Conservation (phyloP, 2,113 vertebrate genomes). For the Cyanoramphus novaezelandiae region DNA sequence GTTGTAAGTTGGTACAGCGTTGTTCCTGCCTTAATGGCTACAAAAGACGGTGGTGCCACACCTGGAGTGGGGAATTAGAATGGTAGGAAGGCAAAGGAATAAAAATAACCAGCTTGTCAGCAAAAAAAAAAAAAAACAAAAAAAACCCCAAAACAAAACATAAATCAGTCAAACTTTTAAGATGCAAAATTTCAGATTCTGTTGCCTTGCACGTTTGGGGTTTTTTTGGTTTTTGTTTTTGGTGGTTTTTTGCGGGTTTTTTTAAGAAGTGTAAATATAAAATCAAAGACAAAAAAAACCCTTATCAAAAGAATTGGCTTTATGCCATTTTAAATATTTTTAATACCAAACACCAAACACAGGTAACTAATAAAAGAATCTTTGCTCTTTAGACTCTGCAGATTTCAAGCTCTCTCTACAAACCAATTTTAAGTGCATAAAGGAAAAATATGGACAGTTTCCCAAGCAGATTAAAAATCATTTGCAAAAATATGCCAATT, state of each 20-base stretch:
- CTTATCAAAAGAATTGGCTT: background rate
- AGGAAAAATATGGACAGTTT: background rate
- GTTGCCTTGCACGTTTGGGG: background rate
- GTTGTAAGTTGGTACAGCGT: constrained; percentile 97
- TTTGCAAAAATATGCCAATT: background rate
- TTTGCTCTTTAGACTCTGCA: background rate
- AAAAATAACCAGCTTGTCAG: background rate
- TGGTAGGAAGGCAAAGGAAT: background rate
- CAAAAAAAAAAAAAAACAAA: background rate
- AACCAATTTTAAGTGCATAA: background rate
- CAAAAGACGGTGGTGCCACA: constrained; percentile 96
- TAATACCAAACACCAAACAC: background rate
- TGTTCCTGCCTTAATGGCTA: constrained; percentile 97
- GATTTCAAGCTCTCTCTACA: background rate
- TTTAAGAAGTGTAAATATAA: background rate
- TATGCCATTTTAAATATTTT: background rate
- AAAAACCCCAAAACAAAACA: too few relatives aligned
- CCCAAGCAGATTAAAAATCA: background rate
- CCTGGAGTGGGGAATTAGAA: constrained; percentile 56
- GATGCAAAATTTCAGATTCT: background rate
- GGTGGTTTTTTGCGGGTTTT: background rate
- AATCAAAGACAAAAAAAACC: background rate
- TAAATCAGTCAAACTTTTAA: background rate
- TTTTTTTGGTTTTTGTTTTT: background rate
- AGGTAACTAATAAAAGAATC: background rate